Conservation (phyloP, 2,888 invertebrate genomes). For the Abrostola tripartita region DNA sequence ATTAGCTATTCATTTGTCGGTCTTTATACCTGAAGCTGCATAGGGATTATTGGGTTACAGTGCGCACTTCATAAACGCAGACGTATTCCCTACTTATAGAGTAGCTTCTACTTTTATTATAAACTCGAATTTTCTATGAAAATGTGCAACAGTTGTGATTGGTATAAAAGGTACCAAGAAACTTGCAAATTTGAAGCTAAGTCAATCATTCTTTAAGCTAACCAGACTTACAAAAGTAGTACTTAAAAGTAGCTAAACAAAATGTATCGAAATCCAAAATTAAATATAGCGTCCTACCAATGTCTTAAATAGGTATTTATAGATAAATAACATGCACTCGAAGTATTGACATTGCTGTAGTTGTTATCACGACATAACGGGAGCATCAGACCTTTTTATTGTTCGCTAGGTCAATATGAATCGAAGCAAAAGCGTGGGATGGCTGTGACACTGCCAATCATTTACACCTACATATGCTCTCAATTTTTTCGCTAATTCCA, state of each 20-base stretch:
- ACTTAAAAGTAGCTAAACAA: too few species aligned
- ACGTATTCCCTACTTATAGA: too few species aligned
- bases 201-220: too few species aligned
- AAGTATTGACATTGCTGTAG: conserved; percentile 8
- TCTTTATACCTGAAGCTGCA: conserved; percentile 8
- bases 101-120: too few species aligned
- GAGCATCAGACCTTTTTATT: conserved; percentile 50
- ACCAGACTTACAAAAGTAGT: too few species aligned
- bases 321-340: not conserved
- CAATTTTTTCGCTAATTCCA: conserved; percentile 60
- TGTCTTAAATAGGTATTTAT: too few species aligned
- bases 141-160: too few species aligned
- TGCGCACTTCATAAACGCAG: not conserved
- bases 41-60: not conserved
- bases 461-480: conserved; percentile 57
- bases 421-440: conserved; percentile 77
- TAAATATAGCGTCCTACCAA: not conserved
- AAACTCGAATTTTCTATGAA: too few species aligned
- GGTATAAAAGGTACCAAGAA: too few species aligned
- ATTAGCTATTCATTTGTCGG: not conserved
- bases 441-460: conserved; percentile 65
- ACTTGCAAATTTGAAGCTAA: too few species aligned
- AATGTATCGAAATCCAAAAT: not conserved
- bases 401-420: conserved; percentile 71
- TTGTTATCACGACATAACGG: conserved; percentile 44